A percentile compares a stretch with the other conserved stretches of the same genome.
phyloP scores from a whole-genome alignment of 2,888 invertebrate species.

The Noctuana brunneofusca region DNA sequence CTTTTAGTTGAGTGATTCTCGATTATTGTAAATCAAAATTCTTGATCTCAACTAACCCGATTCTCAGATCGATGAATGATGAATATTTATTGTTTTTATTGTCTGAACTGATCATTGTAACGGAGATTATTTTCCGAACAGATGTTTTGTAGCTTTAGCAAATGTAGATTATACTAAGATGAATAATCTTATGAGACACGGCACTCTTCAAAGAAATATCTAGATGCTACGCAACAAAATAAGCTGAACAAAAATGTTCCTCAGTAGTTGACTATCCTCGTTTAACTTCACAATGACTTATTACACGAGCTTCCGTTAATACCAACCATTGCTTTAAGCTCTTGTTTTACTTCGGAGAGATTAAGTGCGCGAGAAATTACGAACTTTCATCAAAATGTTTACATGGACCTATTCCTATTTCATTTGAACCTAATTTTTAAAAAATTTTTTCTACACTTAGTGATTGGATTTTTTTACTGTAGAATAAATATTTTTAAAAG shows the following conservation, averaged over 20 bases:
- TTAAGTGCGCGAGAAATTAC: neutral
- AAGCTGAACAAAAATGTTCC: conserved; percentile 15
- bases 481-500: no score
- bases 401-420: no score
- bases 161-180: neutral
- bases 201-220: neutral
- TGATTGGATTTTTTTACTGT: no score
- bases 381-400: no score
- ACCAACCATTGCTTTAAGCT: conserved; percentile 1
- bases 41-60: conserved; percentile 22
- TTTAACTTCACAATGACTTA: conserved; percentile 33
- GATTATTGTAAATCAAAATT: conserved; percentile 28
- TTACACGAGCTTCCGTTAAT: conserved; percentile 30
- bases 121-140: neutral
- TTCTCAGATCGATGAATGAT: conserved; percentile 26
- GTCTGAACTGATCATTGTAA: conserved; percentile 4
- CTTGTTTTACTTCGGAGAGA: neutral
- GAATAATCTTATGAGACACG: neutral
- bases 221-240: conserved; percentile 15
- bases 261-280: conserved; percentile 31
- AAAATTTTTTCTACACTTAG: no score
- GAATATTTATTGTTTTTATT: conserved; percentile 10
- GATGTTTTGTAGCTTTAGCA: neutral
- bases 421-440: no score
- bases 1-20: conserved; percentile 27